Percentiles rank a stretch among this genome's conserved stretches.
phyloP scores from a whole-genome alignment of 2,888 invertebrate genomes.

The Monopis laevigella region DNA sequence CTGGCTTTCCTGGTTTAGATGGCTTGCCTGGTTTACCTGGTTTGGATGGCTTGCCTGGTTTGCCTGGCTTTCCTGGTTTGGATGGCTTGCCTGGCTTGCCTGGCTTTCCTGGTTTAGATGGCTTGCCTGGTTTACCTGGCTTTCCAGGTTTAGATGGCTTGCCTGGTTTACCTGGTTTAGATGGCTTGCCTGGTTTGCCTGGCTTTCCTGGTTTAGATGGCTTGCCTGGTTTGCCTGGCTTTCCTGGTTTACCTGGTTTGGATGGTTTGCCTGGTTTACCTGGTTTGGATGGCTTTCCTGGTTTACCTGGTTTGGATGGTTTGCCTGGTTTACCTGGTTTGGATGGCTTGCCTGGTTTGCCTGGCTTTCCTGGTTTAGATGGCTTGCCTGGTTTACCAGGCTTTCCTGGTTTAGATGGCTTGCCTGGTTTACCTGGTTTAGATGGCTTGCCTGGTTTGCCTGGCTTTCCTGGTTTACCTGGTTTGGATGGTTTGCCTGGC shows the following conservation, averaged over 20 bases:
- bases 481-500: background rate
- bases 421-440: background rate
- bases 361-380: background rate
- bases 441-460: background rate
- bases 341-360: background rate
- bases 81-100: slow-evolving; percentile 11
- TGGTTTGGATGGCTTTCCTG: slow-evolving; percentile 3
- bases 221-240: slow-evolving; percentile 17
- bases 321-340: slow-evolving; percentile 9
- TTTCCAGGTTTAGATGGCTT: slow-evolving; percentile 14
- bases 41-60: slow-evolving; percentile 13
- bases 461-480: background rate
- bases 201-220: slow-evolving; percentile 19
- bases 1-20: slow-evolving; percentile 19
- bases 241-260: background rate
- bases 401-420: background rate
- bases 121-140: slow-evolving; percentile 18
- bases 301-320: slow-evolving; percentile 5
- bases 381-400: background rate
- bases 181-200: slow-evolving; percentile 5
- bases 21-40: slow-evolving; percentile 16
- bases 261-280: slow-evolving; percentile 10
- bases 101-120: slow-evolving; percentile 16
- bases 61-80: slow-evolving; percentile 14
- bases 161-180: slow-evolving; percentile 10